These are phyloP conservation scores for Ahaetulla prasina DNA, from an alignment of 2,113 vertebrate genomes.

Conservation along the genomic window DNA sequence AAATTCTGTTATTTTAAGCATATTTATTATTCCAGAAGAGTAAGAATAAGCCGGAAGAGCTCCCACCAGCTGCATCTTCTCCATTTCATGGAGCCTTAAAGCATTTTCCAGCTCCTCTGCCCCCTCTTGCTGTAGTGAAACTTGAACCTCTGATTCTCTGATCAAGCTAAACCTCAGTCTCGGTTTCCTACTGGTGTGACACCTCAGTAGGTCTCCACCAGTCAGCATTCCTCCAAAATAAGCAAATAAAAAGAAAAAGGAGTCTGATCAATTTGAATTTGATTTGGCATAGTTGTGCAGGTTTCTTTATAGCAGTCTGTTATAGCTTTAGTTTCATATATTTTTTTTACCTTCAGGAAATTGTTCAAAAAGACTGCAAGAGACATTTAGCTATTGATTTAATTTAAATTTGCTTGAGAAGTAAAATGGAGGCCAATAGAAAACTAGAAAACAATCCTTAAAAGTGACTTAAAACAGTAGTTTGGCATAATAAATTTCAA, in stretches of 20 bases:
- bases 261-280: slow-evolving; percentile 30
- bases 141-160: slow-evolving; percentile 37
- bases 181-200: slow-evolving; percentile 15
- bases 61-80: slow-evolving; percentile 50
- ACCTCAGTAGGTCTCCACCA: slow-evolving; percentile 12
- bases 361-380: neutral
- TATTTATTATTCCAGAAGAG: slow-evolving; percentile 20
- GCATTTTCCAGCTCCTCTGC: slow-evolving; percentile 49
- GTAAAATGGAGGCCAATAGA: neutral
- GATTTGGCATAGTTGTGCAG: slow-evolving; percentile 26
- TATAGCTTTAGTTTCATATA: slow-evolving; percentile 39
- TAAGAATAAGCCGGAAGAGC: neutral
- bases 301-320: slow-evolving; percentile 24
- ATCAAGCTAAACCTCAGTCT: slow-evolving; percentile 43
- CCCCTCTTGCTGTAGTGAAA: slow-evolving; percentile 54
- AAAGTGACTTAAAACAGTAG: neutral
- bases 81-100: slow-evolving; percentile 44
- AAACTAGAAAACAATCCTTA: neutral
- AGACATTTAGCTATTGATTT: neutral
- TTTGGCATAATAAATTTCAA: neutral
- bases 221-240: slow-evolving; percentile 39
- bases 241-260: slow-evolving; percentile 34
- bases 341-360: slow-evolving; percentile 5
- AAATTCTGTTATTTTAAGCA: slow-evolving; percentile 16
- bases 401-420: neutral